These are phyloP conservation scores for Chloroceryle inda DNA, from an alignment of 2,797 vertebrate species.

Conservation along the genomic window DNA sequence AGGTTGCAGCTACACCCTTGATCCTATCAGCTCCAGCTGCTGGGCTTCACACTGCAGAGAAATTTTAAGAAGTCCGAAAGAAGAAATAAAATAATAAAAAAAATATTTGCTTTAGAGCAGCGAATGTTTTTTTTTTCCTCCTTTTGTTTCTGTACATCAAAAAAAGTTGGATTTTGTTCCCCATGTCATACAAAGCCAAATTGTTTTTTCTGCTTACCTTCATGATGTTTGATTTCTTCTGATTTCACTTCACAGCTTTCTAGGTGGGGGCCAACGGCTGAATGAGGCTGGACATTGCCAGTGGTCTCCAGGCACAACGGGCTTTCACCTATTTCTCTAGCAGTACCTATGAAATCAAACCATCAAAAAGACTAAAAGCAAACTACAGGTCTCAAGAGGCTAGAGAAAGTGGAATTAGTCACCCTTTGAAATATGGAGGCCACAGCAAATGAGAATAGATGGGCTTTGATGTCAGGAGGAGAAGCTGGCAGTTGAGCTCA, in stretches of 20 bases:
- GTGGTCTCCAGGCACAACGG: neutral
- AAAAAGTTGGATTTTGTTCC: neutral
- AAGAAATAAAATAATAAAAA: neutral
- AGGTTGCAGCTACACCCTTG: neutral
- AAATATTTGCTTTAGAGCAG: neutral
- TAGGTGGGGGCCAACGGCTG: neutral
- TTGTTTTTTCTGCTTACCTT: neutral
- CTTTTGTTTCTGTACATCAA: constrained; percentile 22
- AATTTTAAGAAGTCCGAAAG: neutral
- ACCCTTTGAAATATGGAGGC: constrained; percentile 19
- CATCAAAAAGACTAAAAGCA: neutral
- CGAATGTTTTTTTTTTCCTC: neutral
- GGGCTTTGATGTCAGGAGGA: constrained; percentile 22
- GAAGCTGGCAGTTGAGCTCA: neutral
- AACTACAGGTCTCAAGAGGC: neutral
- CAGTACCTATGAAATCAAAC: neutral
- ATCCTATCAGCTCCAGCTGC: neutral
- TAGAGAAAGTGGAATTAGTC: neutral
- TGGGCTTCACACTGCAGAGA: neutral
- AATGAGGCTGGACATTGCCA: neutral
- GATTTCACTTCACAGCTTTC: neutral
- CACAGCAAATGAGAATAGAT: neutral
- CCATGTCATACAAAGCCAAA: neutral
- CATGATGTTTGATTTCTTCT: neutral
- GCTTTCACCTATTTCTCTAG: neutral